Conservation (phyloP, 2,113 vertebrate genomes). For the Chascanopsetta lugubris region DNA sequence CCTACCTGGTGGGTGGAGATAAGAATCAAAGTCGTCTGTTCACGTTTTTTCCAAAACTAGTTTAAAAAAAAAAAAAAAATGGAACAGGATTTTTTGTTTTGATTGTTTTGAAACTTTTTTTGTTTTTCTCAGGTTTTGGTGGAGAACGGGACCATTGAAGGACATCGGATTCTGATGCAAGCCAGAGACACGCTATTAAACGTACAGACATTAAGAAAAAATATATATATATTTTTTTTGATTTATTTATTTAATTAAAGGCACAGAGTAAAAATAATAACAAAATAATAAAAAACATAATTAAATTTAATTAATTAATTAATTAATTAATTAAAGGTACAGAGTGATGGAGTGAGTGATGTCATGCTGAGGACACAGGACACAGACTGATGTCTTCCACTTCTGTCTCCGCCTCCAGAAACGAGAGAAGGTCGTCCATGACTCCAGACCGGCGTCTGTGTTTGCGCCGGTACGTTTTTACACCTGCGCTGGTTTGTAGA, state of each 20-base stretch:
- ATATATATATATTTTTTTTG: not conserved
- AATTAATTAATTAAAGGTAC: no score
- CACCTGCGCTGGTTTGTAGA: not conserved
- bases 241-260: no score
- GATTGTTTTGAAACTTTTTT: not conserved
- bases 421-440: slow-evolving; percentile 74
- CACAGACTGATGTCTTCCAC: not conserved
- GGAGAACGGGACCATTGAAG: slow-evolving; percentile 90
- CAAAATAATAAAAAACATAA: no score
- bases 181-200: slow-evolving; percentile 83
- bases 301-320: no score
- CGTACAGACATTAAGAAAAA: slow-evolving; percentile 52
- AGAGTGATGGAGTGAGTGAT: no score
- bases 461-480: slow-evolving; percentile 85
- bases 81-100: not conserved
- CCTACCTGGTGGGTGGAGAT: slow-evolving; percentile 82
- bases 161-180: slow-evolving; percentile 89
- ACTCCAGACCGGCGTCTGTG: slow-evolving; percentile 78
- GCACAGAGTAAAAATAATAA: no score
- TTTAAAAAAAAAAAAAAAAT: no score
- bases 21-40: not conserved
- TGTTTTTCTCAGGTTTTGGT: slow-evolving; percentile 82
- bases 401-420: slow-evolving; percentile 69
- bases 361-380: no score
- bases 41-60: no score